Evolutionary conservation across 2,797 vertebrate genomes (phyloP).

Genomic region (Silurus lanzhouensis): DNA sequence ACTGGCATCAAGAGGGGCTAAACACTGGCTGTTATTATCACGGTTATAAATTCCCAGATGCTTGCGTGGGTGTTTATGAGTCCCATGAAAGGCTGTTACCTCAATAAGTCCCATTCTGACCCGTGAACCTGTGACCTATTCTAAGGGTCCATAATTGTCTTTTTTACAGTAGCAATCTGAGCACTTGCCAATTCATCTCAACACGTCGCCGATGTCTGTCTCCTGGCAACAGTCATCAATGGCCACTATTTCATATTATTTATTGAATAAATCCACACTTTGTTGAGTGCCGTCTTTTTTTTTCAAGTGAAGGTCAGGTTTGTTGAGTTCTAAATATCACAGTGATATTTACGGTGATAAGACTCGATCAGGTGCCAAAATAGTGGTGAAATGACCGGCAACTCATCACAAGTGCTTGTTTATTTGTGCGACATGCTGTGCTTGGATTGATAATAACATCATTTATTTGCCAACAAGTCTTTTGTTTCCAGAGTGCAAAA

Average conservation of each 20-base stretch:
- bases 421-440: neutral
- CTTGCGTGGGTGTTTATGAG: slow-evolving; percentile 40
- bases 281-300: slow-evolving; percentile 54
- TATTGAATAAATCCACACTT: slow-evolving; percentile 53
- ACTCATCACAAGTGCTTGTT: slow-evolving; percentile 3
- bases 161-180: slow-evolving; percentile 65
- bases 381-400: neutral
- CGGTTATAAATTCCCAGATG: slow-evolving; percentile 29
- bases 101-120: slow-evolving; percentile 62
- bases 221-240: slow-evolving; percentile 70
- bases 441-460: neutral
- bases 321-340: neutral
- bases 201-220: slow-evolving; percentile 56
- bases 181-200: slow-evolving; percentile 52
- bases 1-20: slow-evolving; percentile 6
- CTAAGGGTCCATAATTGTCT: slow-evolving; percentile 75
- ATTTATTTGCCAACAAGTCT: slow-evolving; percentile 8
- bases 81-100: slow-evolving; percentile 53
- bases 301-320: slow-evolving; percentile 28
- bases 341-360: slow-evolving; percentile 16
- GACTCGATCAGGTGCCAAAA: neutral
- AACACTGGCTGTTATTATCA: slow-evolving; percentile 25
- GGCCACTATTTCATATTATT: slow-evolving; percentile 55
- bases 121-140: slow-evolving; percentile 74
- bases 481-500: slow-evolving; percentile 28